Evolutionary conservation across 2,888 invertebrate species (phyloP), one percentile per base, ranked within the genome.

Genomic region (Stenurella melanura): DNA sequence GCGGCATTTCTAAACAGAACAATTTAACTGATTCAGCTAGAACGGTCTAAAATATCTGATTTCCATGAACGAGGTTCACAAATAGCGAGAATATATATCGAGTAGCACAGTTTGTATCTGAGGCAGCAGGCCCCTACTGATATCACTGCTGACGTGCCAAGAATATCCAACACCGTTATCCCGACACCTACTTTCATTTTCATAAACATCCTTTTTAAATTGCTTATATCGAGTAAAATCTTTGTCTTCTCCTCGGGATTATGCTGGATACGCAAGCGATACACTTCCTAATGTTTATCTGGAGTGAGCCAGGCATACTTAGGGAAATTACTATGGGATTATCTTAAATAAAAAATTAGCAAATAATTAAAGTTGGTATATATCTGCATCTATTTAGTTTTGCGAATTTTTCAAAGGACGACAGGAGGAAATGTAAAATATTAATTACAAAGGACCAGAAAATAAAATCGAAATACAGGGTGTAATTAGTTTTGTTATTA

Each of bases 131-230:
- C 63, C 54, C 75, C 71, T 81, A 79, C 82, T 82, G 83, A 80
- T 76, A 82, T 84, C 83, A 82, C 76, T 85, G 85, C 86, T 85
- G 85, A 87, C 87, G 86, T 87, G 87, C 83, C 74, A 75, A 78
- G 87, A 86, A 87, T 87, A 85, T 85, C 83, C 81, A 83, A 80
- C 83, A 80, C 81, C 78, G 82, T 85, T 84, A 83, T 85, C 80
- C 80, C 82, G 81, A 85, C 85, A 86, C 85, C 84, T 84, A 86
- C 85, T 87, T 87, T 86, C 86, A 86, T 87, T 87, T 87, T 87
- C 86, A 87, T 87, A 87, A 87, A 87, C 85, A 85, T 86, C 85
- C 86, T 84, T 86, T 86, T 87, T 86, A 86, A 86, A 86, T 86
- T 86, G 86, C 86, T 86, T 86, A 87, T 86, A 86, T 86, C 86